Percentiles rank a stretch among this genome's conserved stretches.
These are phyloP conservation scores for Drosophila subquinaria DNA, from an alignment of 2,888 invertebrate genomes.

Conservation along the genomic window DNA sequence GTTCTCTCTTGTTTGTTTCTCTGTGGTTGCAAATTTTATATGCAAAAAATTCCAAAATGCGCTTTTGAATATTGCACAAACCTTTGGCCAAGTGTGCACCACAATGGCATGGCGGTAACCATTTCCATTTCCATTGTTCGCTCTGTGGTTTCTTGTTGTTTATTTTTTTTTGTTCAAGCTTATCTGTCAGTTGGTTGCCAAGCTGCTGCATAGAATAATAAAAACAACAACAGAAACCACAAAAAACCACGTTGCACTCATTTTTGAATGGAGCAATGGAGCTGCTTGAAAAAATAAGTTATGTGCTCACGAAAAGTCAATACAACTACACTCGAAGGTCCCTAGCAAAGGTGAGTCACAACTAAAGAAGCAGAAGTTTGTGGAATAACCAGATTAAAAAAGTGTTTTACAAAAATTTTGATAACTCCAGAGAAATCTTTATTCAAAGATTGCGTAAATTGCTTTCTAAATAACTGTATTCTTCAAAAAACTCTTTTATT, in stretches of 20 bases:
- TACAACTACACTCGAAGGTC: constrained; percentile 17
- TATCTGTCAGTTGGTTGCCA: constrained; percentile 37
- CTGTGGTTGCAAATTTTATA: constrained; percentile 44
- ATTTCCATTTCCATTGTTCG: constrained; percentile 54
- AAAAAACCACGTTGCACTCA: constrained; percentile 36
- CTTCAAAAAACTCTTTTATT: neutral
- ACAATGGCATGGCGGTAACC: constrained; percentile 31
- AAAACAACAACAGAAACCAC: constrained; percentile 3
- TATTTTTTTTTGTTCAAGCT: constrained; percentile 28
- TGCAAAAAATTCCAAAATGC: constrained; percentile 64
- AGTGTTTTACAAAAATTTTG: neutral
- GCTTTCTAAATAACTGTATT: neutral
- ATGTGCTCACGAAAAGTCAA: constrained; percentile 22
- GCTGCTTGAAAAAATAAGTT: constrained; percentile 38
- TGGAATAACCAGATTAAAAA: neutral
- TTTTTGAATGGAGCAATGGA: constrained; percentile 42
- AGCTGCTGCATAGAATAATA: constrained; percentile 39
- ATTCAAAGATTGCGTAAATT: neutral
- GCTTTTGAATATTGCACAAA: constrained; percentile 68
- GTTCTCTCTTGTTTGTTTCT: constrained; percentile 33
- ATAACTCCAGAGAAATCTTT: neutral
- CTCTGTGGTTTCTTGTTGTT: constrained; percentile 37
- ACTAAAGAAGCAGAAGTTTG: neutral
- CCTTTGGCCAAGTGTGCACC: constrained; percentile 59
- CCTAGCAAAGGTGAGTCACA: constrained; percentile 36